phyloP scores from a whole-genome alignment of 2,113 vertebrate genomes.

The Nycticryphes semicollaris region DNA sequence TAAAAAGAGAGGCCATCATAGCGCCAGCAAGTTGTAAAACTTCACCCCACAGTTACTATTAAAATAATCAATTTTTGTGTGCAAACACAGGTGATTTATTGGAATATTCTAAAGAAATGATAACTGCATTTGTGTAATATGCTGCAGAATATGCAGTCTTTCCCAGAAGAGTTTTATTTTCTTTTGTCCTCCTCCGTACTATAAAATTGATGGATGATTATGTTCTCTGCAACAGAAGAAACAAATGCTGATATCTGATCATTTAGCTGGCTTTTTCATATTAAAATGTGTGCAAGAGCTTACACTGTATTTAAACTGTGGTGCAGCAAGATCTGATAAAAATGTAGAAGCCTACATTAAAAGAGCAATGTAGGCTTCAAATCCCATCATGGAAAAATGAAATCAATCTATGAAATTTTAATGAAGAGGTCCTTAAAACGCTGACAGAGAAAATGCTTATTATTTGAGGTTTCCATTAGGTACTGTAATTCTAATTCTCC shows the following conservation, averaged over 20 bases:
- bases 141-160: background rate
- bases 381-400: background rate
- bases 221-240: background rate
- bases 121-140: accelerated
- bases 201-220: background rate
- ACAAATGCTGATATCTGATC: accelerated
- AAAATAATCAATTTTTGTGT: background rate
- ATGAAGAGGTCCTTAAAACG: background rate
- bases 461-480: background rate
- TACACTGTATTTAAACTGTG: background rate
- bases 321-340: background rate
- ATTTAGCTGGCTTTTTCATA: background rate
- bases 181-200: background rate
- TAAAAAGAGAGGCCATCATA: background rate
- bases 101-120: background rate
- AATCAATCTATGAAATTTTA: background rate
- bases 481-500: background rate
- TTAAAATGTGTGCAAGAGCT: background rate
- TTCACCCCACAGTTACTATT: background rate
- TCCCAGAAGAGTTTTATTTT: background rate
- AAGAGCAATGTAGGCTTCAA: background rate
- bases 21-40: background rate
- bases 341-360: background rate
- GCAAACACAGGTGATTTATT: background rate
- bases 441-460: background rate